These are phyloP conservation scores for Drosophila kepulauana DNA, from an alignment of 1,140 invertebrate genomes.

Conservation along the genomic window DNA sequence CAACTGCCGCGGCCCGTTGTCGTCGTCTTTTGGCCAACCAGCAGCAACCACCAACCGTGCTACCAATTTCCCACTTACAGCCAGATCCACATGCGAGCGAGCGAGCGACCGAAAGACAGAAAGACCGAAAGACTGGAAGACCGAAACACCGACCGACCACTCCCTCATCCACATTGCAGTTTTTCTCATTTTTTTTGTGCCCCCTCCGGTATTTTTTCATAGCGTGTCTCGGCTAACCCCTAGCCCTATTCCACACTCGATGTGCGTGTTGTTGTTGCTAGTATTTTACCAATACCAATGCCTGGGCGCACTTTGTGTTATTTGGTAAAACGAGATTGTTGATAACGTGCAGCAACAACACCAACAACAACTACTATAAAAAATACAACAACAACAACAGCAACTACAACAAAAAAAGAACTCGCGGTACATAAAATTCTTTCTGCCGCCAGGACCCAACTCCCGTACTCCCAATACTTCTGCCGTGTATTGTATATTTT, in stretches of 20 bases:
- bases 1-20: conserved; percentile 26
- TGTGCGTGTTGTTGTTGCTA: conserved; percentile 9
- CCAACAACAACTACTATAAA: conserved; percentile 52
- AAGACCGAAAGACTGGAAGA: no score
- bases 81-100: conserved; percentile 39
- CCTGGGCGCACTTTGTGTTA: conserved; percentile 74
- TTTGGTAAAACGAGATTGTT: conserved; percentile 83
- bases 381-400: conserved; percentile 21
- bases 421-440: conserved; percentile 65
- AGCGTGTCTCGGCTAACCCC: conserved; percentile 34
- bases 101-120: conserved; percentile 34
- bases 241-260: conserved; percentile 9
- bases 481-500: conserved; percentile 58
- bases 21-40: conserved; percentile 72
- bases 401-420: conserved; percentile 44
- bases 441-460: conserved; percentile 56
- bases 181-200: conserved; percentile 40
- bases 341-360: conserved; percentile 71
- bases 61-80: conserved; percentile 75
- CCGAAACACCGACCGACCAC: conserved; percentile 50
- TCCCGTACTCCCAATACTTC: neutral
- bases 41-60: conserved; percentile 72
- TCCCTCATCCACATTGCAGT: conserved; percentile 65
- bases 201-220: conserved; percentile 13
- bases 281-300: conserved; percentile 46